Base-by-base conservation (phyloP, 1,140 invertebrate species). In the Zeugodacus cucurbitae region DNA sequence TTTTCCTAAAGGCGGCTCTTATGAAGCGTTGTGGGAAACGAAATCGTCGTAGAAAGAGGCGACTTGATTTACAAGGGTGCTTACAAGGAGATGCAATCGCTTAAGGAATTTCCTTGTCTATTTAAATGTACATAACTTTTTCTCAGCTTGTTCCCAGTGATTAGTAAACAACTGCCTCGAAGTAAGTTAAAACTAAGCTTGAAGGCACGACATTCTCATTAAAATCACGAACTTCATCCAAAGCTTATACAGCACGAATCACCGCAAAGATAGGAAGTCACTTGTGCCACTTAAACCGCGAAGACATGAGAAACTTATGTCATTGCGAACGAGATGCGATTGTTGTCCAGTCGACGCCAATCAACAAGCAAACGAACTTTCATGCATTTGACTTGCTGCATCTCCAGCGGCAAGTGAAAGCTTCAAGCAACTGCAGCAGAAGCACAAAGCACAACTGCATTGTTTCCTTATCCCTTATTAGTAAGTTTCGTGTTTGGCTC, bases 381-480 rank as follows among this genome's bases (percentile, higher is more conserved):
- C 41, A 10, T 82, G 4, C 41, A 5, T 26, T 82, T 14, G 11
- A 26, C 74, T 41, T 29, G 74, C 74, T 29, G 74, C 74, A 82
- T 82, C 44, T 82, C 74, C 37, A 26, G 48, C n/a, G 41, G 22
- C 74, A 44, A 54, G 26, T 41, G 37, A 41, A 41, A 74, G 29
- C 17, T 10, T 22, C 5, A 82, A 82, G 29, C 44, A 41, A 26
- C 10, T 4, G 74, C 11, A 48, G 74, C 11, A 48, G 74, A 17
- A 7, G 34, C 34, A 29, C 41, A 82, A 82, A 82, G 48, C 22
- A 48, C 74, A 29, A 2, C n/a, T 48, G n/a, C 2, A 48, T 14
- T 44, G 41, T 11, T 82, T 82, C 74, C 74, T 82, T 82, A 48
- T 82, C 74, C 74, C 74, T 82, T 29, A 82, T 82, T 82, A 41